A percentile compares a stretch with the other conserved stretches of the same genome.
These are phyloP conservation scores for Globodera rostochiensis DNA, from an alignment of 1,140 invertebrate species.

Conservation along the genomic window DNA sequence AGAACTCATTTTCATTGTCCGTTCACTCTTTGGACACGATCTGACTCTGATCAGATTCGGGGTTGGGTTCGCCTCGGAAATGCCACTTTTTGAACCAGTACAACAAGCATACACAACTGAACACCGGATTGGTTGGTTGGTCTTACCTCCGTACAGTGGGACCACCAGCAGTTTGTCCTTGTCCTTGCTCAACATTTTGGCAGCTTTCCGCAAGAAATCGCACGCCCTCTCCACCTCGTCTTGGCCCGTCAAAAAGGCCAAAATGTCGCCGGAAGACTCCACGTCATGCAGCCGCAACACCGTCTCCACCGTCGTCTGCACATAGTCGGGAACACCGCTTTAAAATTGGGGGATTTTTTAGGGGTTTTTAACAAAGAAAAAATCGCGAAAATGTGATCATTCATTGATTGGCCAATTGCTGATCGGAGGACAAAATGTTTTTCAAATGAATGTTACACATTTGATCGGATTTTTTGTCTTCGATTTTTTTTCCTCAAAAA, in stretches of 20 bases:
- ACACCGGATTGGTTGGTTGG: constrained; percentile 73
- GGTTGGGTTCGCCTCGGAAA: too few species aligned
- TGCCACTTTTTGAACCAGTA: too few species aligned
- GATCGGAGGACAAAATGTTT: not conserved
- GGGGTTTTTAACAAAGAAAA: not conserved
- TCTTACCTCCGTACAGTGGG: constrained; percentile 83
- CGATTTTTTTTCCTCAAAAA: not conserved
- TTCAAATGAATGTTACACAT: not conserved
- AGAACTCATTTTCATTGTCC: too few species aligned
- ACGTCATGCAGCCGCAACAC: constrained; percentile 84
- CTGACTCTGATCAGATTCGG: too few species aligned
- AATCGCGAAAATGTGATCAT: not conserved
- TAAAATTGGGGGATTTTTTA: constrained; percentile 17
- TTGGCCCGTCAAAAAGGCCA: constrained; percentile 90
- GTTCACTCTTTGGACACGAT: too few species aligned
- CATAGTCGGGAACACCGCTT: constrained; percentile 54
- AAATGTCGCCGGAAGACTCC: constrained; percentile 80
- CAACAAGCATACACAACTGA: too few species aligned
- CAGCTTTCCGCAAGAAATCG: constrained; percentile 69
- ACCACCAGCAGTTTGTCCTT: constrained; percentile 77
- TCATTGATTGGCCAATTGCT: too few species aligned
- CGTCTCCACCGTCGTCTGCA: constrained; percentile 81
- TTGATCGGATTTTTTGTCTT: not conserved
- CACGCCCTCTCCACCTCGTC: constrained; percentile 77
- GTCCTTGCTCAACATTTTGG: constrained; percentile 69